Evolutionary conservation across 2,888 invertebrate genomes (phyloP).

Genomic region (Electrophaes corylata): DNA sequence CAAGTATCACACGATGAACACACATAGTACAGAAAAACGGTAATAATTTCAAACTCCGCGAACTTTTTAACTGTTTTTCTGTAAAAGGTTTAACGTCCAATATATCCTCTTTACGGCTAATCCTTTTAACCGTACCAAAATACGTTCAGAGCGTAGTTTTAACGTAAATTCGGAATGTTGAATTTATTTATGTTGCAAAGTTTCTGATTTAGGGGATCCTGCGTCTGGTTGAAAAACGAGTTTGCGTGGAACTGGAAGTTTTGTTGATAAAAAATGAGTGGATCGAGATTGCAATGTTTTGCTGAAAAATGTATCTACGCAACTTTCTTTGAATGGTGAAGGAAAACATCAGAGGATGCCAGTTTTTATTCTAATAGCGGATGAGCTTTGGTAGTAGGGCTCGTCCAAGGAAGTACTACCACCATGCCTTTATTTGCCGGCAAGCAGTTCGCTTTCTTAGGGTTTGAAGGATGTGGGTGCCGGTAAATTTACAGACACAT

Average conservation of each 20-base stretch:
- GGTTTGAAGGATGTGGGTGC: too few relatives aligned
- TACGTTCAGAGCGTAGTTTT: slow-evolving; percentile 27
- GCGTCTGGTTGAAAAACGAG: slow-evolving; percentile 28
- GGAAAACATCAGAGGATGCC: too few relatives aligned
- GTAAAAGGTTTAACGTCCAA: slow-evolving; percentile 15
- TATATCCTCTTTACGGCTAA: slow-evolving; percentile 26
- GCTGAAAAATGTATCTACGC: too few relatives aligned
- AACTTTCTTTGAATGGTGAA: too few relatives aligned
- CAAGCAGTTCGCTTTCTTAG: too few relatives aligned
- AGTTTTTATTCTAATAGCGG: too few relatives aligned
- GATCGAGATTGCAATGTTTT: neutral
- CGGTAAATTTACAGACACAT: too few relatives aligned
- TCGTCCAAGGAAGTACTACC: too few relatives aligned
- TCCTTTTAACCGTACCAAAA: slow-evolving; percentile 24
- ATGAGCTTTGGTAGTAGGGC: too few relatives aligned
- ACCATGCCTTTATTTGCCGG: too few relatives aligned
- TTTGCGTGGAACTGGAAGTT: slow-evolving; percentile 21
- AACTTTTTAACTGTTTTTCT: slow-evolving; percentile 13
- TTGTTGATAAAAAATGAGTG: slow-evolving; percentile 23
- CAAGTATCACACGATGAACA: slow-evolving; percentile 2
- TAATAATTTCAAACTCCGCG: slow-evolving; percentile 3
- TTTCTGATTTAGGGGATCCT: slow-evolving; percentile 34
- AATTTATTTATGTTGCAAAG: slow-evolving; percentile 37
- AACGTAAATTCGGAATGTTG: slow-evolving; percentile 19
- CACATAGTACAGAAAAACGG: neutral